Base-by-base conservation (phyloP, 2,797 vertebrate genomes). In the Hippocampus kuda region DNA sequence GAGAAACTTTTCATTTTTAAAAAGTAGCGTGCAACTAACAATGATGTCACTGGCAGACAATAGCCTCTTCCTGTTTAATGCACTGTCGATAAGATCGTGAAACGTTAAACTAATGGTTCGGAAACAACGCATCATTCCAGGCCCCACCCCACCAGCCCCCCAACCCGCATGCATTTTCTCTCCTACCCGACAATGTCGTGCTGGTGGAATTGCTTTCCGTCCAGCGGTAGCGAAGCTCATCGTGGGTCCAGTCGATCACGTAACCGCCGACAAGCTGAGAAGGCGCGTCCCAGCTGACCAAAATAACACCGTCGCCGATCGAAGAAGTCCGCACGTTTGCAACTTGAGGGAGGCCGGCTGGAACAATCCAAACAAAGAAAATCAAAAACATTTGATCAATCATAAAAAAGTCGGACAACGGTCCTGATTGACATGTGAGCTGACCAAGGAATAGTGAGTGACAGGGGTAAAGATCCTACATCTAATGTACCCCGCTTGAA, bases 191-290 rank as follows among this genome's bases (percentile, higher is more conserved):
- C 41, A 91, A 72, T 11, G 78, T 80, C 26, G 59, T 46, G 51
- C 77, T 78, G 1, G 85, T 81, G 70, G 66, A 46, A 26, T 66
- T 57, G 48, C 51, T 89, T 76, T 86, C 65, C 49, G 65, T 80
- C 88, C 88, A 91, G 2, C 68, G 2, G 71, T 81, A 85, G 1
- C 70, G 68, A 74, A 62, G 44, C 57, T 82, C 83, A 59, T 80
- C 9, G 11, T 75, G 71, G 54, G 83, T 88, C 89, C 88, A 91
- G 74, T 90, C 85, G 7, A 91, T 77, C 71, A 90, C 66, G 71
- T 89, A 91, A 48, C 69, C 68, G 4, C 71, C 76, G 70, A 79
- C 80, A 1, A 74, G 72, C 54, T 63, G 46, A 34, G 0, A 3
- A 20, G 86, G 83, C 69, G 81, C 71, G 5, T 63, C 77, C 90